Evolutionary conservation across 2,888 invertebrate species (phyloP).

Genomic region (Phalera bucephala): DNA sequence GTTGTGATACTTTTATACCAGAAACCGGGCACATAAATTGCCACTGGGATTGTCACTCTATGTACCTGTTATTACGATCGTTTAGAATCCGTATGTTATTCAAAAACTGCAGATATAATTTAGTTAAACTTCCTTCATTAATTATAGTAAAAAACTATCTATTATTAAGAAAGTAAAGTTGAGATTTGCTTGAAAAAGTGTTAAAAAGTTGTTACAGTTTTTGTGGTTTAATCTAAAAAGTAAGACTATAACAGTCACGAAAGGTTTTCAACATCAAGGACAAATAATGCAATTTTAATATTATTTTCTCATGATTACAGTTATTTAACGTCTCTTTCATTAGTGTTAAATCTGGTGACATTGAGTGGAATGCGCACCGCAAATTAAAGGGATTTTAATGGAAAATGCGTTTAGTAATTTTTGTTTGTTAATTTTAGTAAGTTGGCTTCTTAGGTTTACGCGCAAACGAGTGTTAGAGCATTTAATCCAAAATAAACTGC

Average conservation of each 20-base stretch:
- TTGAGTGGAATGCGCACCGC: slow-evolving; percentile 37
- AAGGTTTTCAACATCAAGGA: slow-evolving; percentile 38
- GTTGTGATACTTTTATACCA: slow-evolving; percentile 15
- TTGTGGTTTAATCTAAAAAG: slow-evolving; percentile 22
- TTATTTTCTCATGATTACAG: slow-evolving; percentile 41
- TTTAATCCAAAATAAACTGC: too few relatives aligned
- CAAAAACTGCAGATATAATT: background rate
- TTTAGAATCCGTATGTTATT: background rate
- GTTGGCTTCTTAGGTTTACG: too few relatives aligned
- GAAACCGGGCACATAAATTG: too few relatives aligned
- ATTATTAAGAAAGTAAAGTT: background rate
- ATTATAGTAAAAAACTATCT: background rate
- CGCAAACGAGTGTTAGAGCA: too few relatives aligned
- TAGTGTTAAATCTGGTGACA: slow-evolving; percentile 38
- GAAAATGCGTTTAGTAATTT: slow-evolving; percentile 22
- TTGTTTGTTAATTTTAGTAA: background rate
- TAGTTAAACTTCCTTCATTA: background rate
- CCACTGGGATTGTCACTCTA: slow-evolving; percentile 20
- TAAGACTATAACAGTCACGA: slow-evolving; percentile 36
- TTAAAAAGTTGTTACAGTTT: background rate
- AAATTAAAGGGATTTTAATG: slow-evolving; percentile 31
- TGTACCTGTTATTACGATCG: background rate
- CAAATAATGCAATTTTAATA: slow-evolving; percentile 40
- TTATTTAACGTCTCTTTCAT: slow-evolving; percentile 32
- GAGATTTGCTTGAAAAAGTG: background rate